A percentile compares a stretch with the other conserved stretches of the same genome.
Conservation (phyloP, 1,140 invertebrate species). For the Chelonus insularis region DNA sequence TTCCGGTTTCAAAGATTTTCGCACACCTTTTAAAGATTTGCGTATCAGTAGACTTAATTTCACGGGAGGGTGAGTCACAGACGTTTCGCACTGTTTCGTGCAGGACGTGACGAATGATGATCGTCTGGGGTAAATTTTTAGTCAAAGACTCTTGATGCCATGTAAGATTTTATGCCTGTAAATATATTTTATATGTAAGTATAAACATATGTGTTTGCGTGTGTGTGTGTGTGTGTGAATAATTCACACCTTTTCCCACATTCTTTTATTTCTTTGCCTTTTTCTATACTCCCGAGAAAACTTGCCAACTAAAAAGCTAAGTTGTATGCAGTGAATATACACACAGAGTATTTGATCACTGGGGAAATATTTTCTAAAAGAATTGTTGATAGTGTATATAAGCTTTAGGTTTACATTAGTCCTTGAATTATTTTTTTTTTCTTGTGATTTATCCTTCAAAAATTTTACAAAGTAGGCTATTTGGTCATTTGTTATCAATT, state of each 20-base stretch:
- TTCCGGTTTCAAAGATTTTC: neutral
- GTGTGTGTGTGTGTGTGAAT: neutral
- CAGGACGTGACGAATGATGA: constrained; percentile 13
- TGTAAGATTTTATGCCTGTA: neutral
- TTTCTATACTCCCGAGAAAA: no score
- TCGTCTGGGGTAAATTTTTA: constrained; percentile 8
- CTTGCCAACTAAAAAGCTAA: no score
- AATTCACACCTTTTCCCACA: neutral
- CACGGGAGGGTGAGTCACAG: constrained; percentile 2
- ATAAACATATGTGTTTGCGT: neutral
- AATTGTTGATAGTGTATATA: no score
- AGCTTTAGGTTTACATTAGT: no score
- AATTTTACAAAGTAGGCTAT: no score
- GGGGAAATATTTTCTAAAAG: no score
- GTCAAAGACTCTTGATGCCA: neutral
- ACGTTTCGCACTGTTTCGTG: constrained; percentile 19
- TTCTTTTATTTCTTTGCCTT: constrained; percentile 14
- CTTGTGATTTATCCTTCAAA: no score
- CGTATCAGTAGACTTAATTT: constrained; percentile 4
- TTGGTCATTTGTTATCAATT: no score
- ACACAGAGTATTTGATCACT: no score
- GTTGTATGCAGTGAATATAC: no score
- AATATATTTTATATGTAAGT: neutral
- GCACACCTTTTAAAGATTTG: neutral
- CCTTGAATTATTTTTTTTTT: no score